Evolutionary conservation across 2,888 invertebrate genomes (phyloP).

Genomic region (Colletes collaris): DNA sequence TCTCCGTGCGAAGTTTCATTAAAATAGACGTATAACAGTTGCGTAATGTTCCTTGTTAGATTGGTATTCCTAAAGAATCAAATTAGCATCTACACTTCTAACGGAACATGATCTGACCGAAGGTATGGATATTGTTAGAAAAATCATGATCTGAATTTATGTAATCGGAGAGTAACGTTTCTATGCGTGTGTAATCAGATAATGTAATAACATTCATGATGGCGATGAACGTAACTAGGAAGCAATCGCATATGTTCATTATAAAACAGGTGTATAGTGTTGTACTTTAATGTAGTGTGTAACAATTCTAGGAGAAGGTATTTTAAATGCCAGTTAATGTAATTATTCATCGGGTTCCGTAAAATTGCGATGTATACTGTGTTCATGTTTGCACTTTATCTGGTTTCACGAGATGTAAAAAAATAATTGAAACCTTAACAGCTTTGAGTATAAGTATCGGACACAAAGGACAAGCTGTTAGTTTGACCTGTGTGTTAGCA

Average conservation of each 20-base stretch:
- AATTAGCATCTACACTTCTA: slow-evolving; percentile 56
- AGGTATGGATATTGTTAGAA: slow-evolving; percentile 46
- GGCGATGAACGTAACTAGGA: slow-evolving; percentile 41
- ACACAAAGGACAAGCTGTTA: slow-evolving; percentile 80
- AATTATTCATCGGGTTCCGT: slow-evolving; percentile 15
- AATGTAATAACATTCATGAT: slow-evolving; percentile 52
- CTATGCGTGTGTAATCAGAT: slow-evolving; percentile 40
- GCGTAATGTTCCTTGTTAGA: not conserved
- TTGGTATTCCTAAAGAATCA: slow-evolving; percentile 54
- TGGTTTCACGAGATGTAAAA: slow-evolving; percentile 21
- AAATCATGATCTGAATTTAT: slow-evolving; percentile 38
- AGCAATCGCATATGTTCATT: slow-evolving; percentile 44
- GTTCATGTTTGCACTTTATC: slow-evolving; percentile 16
- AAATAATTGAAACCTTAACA: slow-evolving; percentile 40
- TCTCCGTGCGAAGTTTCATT: no score
- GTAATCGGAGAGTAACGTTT: slow-evolving; percentile 40
- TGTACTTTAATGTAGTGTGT: slow-evolving; percentile 19
- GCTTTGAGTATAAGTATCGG: slow-evolving; percentile 47
- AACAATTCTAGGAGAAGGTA: not conserved
- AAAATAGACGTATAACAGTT: no score
- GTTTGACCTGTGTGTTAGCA: slow-evolving; percentile 82
- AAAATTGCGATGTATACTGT: slow-evolving; percentile 6
- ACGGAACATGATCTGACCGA: slow-evolving; percentile 36
- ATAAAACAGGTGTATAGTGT: slow-evolving; percentile 11
- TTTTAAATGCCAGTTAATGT: slow-evolving; percentile 11